Percentiles rank a stretch among this genome's conserved stretches.
Conservation (phyloP, 2,797 vertebrate genomes). For the Gastrophryne carolinensis region DNA sequence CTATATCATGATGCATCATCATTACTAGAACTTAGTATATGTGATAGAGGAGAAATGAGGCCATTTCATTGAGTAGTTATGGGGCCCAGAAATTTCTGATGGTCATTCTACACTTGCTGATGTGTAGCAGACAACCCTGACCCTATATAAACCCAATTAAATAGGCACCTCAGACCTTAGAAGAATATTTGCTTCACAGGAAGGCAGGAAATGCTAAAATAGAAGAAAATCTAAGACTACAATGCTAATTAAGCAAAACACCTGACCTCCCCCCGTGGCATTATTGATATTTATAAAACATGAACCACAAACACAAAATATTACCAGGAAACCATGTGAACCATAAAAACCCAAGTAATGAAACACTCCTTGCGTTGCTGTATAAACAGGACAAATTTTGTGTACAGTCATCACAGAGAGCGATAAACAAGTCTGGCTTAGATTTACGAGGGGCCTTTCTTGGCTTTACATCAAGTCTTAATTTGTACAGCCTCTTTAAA, state of each 20-base stretch:
- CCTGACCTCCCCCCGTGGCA: background rate
- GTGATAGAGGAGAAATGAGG: no score
- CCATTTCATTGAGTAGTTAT: no score
- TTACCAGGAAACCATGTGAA: conserved; percentile 16
- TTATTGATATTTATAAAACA: background rate
- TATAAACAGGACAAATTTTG: conserved; percentile 9
- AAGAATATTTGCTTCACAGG: background rate
- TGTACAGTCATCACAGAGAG: conserved; percentile 32
- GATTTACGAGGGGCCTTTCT: conserved; percentile 18
- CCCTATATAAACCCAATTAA: no score
- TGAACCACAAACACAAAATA: conserved; percentile 36
- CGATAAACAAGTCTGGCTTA: conserved; percentile 23
- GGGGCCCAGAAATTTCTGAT: no score
- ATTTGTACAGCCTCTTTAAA: conserved; percentile 52
- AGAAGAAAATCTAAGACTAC: background rate
- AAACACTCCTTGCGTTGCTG: background rate
- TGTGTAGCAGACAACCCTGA: no score
- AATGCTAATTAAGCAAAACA: background rate
- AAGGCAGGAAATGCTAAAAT: background rate
- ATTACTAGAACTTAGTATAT: no score
- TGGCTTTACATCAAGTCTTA: conserved; percentile 21
- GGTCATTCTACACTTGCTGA: no score
- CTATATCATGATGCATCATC: no score
- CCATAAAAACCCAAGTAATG: background rate
- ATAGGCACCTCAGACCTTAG: no score